Evolutionary conservation across 2,797 vertebrate genomes (phyloP).

Genomic region (Yasuhikotakia modesta): DNA sequence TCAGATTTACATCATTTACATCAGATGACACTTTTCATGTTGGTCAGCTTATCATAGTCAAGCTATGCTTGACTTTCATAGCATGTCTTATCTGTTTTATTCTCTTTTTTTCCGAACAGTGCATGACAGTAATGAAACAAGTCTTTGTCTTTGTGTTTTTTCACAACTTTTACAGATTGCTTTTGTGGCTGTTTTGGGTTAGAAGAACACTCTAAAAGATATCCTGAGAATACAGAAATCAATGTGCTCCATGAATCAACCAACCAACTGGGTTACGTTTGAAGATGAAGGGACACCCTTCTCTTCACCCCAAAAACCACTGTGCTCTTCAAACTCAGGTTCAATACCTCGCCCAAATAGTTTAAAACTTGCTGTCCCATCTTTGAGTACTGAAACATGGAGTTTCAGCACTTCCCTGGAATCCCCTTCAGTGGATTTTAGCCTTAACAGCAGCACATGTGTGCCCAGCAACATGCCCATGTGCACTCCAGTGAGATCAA

Average conservation of each 20-base stretch:
- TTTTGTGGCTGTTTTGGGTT: slow-evolving; percentile 36
- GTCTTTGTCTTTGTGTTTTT: background rate
- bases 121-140: too few relatives aligned
- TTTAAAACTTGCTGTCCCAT: slow-evolving; percentile 85
- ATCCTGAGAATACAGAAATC: slow-evolving; percentile 42
- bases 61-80: too few relatives aligned
- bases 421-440: slow-evolving; percentile 82
- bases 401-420: slow-evolving; percentile 79
- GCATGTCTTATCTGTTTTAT: too few relatives aligned
- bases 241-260: slow-evolving; percentile 92
- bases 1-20: too few relatives aligned
- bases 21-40: too few relatives aligned
- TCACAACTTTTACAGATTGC: slow-evolving; percentile 51
- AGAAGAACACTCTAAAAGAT: slow-evolving; percentile 51
- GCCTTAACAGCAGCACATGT: slow-evolving; percentile 80
- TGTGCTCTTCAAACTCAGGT: slow-evolving; percentile 69
- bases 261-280: slow-evolving; percentile 93
- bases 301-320: slow-evolving; percentile 80
- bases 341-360: slow-evolving; percentile 85
- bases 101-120: too few relatives aligned
- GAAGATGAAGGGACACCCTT: slow-evolving; percentile 87
- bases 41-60: too few relatives aligned
- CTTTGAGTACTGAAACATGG: slow-evolving; percentile 79
- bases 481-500: slow-evolving; percentile 85
- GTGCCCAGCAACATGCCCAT: slow-evolving; percentile 90